These are phyloP conservation scores for Nothocercus julius DNA, from an alignment of 2,113 vertebrate species.

Conservation along the genomic window DNA sequence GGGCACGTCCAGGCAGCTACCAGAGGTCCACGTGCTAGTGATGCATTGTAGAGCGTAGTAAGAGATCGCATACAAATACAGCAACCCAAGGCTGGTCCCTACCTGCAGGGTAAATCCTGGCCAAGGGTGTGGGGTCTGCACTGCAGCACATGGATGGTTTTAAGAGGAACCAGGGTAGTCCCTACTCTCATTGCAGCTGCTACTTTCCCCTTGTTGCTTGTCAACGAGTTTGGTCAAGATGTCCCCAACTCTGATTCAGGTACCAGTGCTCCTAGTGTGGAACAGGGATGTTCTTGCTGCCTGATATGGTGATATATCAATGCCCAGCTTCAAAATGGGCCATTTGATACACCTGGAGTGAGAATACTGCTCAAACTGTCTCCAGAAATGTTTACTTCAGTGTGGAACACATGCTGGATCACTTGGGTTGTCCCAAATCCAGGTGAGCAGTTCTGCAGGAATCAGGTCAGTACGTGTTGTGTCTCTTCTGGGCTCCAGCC, in stretches of 20 bases:
- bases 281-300: neutral
- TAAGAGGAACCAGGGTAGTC: neutral
- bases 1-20: neutral
- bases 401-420: neutral
- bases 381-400: neutral
- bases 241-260: neutral
- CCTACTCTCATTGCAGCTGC: neutral
- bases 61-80: neutral
- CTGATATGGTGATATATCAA: neutral
- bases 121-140: neutral
- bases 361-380: neutral
- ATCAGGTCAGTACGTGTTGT: neutral
- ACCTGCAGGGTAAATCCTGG: neutral
- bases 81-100: neutral
- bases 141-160: rapidly evolving
- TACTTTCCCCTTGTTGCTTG: neutral
- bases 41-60: neutral
- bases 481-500: neutral
- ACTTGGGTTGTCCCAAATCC: neutral
- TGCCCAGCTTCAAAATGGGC: neutral
- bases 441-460: neutral
- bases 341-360: neutral
- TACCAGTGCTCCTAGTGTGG: neutral
- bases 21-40: neutral
- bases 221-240: neutral